Conservation (phyloP, 2,888 invertebrate species). For the Brachyptera putata region DNA sequence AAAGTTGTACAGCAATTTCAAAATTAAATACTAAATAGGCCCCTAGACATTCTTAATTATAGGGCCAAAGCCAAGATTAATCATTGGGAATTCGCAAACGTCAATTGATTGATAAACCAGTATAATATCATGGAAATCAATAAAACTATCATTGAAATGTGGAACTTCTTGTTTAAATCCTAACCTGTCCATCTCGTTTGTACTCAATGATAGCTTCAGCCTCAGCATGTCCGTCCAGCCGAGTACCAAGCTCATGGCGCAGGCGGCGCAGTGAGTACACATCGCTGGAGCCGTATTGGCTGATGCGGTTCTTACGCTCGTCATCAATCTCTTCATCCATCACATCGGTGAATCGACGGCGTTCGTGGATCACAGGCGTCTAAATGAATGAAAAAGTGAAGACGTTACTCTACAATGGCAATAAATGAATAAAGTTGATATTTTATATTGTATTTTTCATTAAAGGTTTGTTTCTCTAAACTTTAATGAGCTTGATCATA, state of each 20-base stretch:
- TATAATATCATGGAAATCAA: too few species aligned
- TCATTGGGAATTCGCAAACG: too few species aligned
- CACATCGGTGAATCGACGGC: conserved; percentile 86
- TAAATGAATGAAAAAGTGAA: conserved; percentile 44
- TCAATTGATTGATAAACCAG: too few species aligned
- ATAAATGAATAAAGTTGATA: not conserved
- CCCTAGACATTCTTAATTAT: not conserved
- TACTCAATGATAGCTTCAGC: conserved; percentile 79
- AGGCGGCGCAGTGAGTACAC: conserved; percentile 67
- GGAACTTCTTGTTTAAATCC: too few species aligned
- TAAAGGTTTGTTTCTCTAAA: not conserved
- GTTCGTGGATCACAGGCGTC: conserved; percentile 83
- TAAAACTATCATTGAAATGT: too few species aligned
- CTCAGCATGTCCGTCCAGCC: conserved; percentile 81
- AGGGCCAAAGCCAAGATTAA: not conserved
- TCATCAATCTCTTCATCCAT: conserved; percentile 96
- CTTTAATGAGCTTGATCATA: too few species aligned
- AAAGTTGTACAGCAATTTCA: not conserved
- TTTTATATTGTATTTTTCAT: not conserved
- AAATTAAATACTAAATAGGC: not conserved
- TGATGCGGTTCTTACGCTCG: conserved; percentile 76
- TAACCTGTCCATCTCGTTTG: conserved; percentile 53
- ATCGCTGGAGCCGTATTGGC: conserved; percentile 67
- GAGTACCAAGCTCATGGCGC: conserved; percentile 77
- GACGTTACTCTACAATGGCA: not conserved